Evolutionary conservation across 1,140 invertebrate species (phyloP), one percentile per base, ranked within the genome.

Genomic region (Brachionus asplanchnoidis): DNA sequence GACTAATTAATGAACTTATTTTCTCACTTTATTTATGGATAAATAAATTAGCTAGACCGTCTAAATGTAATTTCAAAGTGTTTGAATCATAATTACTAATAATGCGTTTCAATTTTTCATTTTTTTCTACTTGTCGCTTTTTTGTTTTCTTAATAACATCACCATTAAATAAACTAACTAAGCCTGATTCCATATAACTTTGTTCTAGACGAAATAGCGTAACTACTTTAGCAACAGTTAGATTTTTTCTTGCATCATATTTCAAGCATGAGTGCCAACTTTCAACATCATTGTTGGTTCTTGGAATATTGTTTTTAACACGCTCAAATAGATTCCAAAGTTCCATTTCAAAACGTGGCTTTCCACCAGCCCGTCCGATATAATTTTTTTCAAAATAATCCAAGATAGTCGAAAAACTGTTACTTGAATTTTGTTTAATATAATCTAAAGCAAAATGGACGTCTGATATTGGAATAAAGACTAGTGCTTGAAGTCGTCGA

Each of bases 321-420:
- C 60, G 60, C 26, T 65, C 60, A 65, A 65, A 65, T 28, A 65
- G 26, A 28, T 65, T 65, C 20, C 17, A 23, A 65, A 65, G 60
- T 65, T 65, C 11, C 8, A 65, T 23, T 23, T 26, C 60, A 20
- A 65, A 65, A 23, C 60, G 17, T 20, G 17, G 20, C 11, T 65
- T 65, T 23, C 20, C 60, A 65, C 60, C 60, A 65, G 4, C 20
- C 60, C 26, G 17, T 20, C 60, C 60, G 3, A 26, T 65, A 28
- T 65, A 65, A 65, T 65, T 65, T 23, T 65, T 65, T 65, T 65
- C 60, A 65, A 65, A 65, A 65, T 65, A 65, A 65, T 65, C 7
- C 26, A 65, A 23, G 26, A 65, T 65, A 7, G 26, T 23, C 17
- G 20, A 65, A 65, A 65, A 65, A 65, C 60, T 65, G 26, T 65